These are phyloP conservation scores for Babylonia areolata DNA, from an alignment of 1,140 invertebrate genomes.

Conservation along the genomic window DNA sequence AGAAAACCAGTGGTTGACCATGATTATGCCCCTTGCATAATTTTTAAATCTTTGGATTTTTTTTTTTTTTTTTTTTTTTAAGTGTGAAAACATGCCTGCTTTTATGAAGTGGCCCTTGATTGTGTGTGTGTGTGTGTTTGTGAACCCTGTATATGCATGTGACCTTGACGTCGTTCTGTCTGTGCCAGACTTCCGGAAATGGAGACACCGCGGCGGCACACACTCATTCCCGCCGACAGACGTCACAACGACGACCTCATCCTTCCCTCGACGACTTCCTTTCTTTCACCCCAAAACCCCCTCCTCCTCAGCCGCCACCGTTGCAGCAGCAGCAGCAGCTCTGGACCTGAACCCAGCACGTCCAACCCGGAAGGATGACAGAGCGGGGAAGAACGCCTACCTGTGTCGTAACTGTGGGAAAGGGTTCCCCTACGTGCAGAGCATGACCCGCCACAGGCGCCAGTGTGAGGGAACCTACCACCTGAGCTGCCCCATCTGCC, in stretches of 20 bases:
- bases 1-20: no score
- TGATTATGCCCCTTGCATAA: no score
- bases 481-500: conserved; percentile 27
- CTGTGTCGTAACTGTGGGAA: conserved; percentile 33
- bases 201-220: neutral
- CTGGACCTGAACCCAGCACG: neutral
- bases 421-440: conserved; percentile 25
- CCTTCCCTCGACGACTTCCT: neutral
- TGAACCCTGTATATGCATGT: no score
- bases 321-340: neutral
- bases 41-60: no score
- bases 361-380: neutral
- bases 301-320: neutral
- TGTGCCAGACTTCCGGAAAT: no score
- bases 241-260: neutral
- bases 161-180: no score
- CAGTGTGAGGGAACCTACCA: conserved; percentile 32
- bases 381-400: neutral
- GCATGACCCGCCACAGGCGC: conserved; percentile 27
- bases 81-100: no score
- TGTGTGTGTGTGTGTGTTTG: no score
- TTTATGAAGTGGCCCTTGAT: no score
- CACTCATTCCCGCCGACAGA: neutral
- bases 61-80: no score
- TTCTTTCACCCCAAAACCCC: neutral